Conservation (phyloP, 2,888 invertebrate genomes). For the Apodemia hepburni region DNA sequence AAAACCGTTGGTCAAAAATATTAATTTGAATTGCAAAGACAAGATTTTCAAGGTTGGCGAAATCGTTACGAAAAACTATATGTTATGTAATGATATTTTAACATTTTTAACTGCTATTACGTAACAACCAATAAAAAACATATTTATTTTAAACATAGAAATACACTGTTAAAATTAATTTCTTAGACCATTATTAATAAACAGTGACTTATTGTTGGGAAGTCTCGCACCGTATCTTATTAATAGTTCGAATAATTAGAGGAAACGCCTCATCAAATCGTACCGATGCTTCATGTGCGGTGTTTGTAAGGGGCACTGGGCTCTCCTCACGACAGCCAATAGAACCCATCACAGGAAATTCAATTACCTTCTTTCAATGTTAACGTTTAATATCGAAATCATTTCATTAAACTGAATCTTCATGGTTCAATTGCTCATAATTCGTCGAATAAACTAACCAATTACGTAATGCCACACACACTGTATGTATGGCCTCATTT, state of each 20-base stretch:
- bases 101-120: too few relatives aligned
- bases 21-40: not conserved
- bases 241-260: slow-evolving; percentile 76
- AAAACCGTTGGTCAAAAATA: not conserved
- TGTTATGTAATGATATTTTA: too few relatives aligned
- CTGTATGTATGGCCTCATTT: not conserved
- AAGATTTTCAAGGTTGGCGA: not conserved
- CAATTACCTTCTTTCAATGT: slow-evolving; percentile 76
- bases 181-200: slow-evolving; percentile 12
- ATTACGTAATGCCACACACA: slow-evolving; percentile 28
- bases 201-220: slow-evolving; percentile 55
- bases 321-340: slow-evolving; percentile 47
- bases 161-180: not conserved
- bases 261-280: slow-evolving; percentile 71
- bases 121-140: not conserved
- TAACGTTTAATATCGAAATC: slow-evolving; percentile 74
- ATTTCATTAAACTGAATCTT: slow-evolving; percentile 74
- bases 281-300: slow-evolving; percentile 47
- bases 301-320: slow-evolving; percentile 62
- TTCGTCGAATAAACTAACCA: slow-evolving; percentile 60
- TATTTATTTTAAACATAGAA: not conserved
- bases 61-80: not conserved
- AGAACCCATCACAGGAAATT: slow-evolving; percentile 72
- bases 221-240: slow-evolving; percentile 49
- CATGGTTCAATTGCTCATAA: slow-evolving; percentile 61